Evolutionary conservation across 1,140 invertebrate species (phyloP).

Genomic region (Phthorimaea operculella): DNA sequence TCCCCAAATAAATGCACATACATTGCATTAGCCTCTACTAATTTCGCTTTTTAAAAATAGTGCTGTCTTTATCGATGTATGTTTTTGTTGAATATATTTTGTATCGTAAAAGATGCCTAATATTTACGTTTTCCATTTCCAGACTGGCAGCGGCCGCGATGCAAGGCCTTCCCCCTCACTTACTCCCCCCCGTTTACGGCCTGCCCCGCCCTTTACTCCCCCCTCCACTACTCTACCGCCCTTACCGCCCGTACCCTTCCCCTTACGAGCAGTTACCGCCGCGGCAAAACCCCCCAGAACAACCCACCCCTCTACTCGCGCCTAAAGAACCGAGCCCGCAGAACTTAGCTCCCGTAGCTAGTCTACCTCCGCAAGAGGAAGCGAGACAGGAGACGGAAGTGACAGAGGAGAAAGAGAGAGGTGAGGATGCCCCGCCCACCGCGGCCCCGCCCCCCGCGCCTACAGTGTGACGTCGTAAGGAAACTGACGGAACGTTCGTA

Average conservation of each 20-base stretch:
- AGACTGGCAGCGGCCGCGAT: slow-evolving; percentile 23
- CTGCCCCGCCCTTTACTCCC: slow-evolving; percentile 34
- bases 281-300: background rate
- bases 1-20: too few species aligned
- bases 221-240: slow-evolving; percentile 44
- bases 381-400: slow-evolving; percentile 2
- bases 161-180: slow-evolving; percentile 29
- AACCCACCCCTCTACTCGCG: slow-evolving; percentile 10
- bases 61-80: too few species aligned
- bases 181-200: slow-evolving; percentile 30
- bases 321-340: slow-evolving; percentile 2
- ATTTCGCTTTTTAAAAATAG: too few species aligned
- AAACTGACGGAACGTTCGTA: too few species aligned
- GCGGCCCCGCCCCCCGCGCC: background rate
- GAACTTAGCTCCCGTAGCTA: background rate
- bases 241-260: slow-evolving; percentile 29
- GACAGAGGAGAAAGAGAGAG: background rate
- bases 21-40: too few species aligned
- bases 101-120: too few species aligned
- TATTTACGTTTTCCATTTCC: too few species aligned
- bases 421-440: background rate
- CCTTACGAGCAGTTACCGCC: slow-evolving; percentile 12
- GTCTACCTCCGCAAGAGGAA: background rate
- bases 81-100: too few species aligned
- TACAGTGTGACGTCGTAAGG: background rate